These are phyloP conservation scores for Athalia cordata DNA, from an alignment of 2,888 invertebrate genomes.

Conservation along the genomic window DNA sequence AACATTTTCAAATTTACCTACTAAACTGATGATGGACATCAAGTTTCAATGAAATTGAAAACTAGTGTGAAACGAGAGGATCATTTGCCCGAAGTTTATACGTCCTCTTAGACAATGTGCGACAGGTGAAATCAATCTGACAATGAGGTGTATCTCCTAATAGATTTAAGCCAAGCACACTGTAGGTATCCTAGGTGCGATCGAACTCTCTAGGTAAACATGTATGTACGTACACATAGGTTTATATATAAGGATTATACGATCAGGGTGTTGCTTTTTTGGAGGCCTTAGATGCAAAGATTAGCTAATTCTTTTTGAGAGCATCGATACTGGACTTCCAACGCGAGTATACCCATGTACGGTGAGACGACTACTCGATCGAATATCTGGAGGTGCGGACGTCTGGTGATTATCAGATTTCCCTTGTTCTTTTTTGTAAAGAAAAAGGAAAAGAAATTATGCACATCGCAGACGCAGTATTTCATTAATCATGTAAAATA, in stretches of 20 bases:
- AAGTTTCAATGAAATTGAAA: no score
- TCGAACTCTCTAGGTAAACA: slow-evolving; percentile 33
- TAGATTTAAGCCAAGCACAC: slow-evolving; percentile 39
- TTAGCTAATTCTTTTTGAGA: slow-evolving; percentile 32
- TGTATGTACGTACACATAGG: slow-evolving; percentile 26
- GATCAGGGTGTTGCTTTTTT: slow-evolving; percentile 22
- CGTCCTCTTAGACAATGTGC: background rate
- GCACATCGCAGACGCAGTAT: no score
- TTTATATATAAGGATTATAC: slow-evolving; percentile 38
- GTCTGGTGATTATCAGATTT: no score
- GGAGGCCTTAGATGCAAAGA: slow-evolving; percentile 44
- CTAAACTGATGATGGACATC: no score
- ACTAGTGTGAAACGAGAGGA: background rate
- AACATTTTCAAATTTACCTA: no score
- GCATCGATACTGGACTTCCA: slow-evolving; percentile 35
- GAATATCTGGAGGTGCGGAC: background rate
- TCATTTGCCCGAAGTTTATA: background rate
- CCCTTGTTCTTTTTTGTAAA: background rate
- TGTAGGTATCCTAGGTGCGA: slow-evolving; percentile 26
- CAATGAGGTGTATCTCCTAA: slow-evolving; percentile 30
- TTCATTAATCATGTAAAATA: no score
- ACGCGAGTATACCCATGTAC: background rate
- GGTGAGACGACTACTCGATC: background rate
- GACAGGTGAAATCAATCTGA: slow-evolving; percentile 41
- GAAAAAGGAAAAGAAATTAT: background rate